These are phyloP conservation scores for Turdus rufiventris DNA, from an alignment of 2,113 vertebrate genomes.

Conservation along the genomic window DNA sequence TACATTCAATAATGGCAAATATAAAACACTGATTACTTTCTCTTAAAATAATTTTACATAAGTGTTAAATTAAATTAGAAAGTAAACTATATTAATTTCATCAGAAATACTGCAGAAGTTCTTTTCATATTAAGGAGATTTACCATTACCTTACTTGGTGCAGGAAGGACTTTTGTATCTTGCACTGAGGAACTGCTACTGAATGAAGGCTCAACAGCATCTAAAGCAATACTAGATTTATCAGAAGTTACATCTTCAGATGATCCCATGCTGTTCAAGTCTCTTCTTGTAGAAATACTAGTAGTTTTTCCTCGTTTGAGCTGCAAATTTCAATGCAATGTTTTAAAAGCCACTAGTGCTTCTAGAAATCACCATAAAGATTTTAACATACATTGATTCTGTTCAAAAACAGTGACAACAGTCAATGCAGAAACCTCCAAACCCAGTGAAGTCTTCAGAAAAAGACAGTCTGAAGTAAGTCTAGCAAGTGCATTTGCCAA, in stretches of 20 bases:
- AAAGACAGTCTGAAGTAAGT: neutral
- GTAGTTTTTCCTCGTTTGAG: constrained; percentile 4
- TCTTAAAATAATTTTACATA: neutral
- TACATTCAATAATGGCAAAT: neutral
- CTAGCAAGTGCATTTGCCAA: neutral
- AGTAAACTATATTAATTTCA: neutral
- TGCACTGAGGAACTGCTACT: constrained; percentile 58
- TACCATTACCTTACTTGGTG: constrained; percentile 76
- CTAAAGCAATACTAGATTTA: constrained; percentile 67
- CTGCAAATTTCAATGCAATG: constrained; percentile 53
- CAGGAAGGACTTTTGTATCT: constrained; percentile 63
- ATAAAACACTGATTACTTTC: neutral
- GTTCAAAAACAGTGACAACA: neutral
- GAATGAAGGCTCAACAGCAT: constrained; percentile 68
- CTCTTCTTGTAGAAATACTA: constrained; percentile 34
- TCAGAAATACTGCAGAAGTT: neutral
- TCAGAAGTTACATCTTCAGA: constrained; percentile 72
- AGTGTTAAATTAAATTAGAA: neutral
- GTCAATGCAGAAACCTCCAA: neutral
- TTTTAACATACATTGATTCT: neutral
- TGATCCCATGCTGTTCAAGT: constrained; percentile 49
- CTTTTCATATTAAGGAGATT: neutral
- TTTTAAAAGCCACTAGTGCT: neutral
- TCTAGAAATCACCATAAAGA: neutral
- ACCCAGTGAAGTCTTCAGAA: neutral